Evolutionary conservation across 2,113 vertebrate species (phyloP).

Genomic region (Anhinga rufa): DNA sequence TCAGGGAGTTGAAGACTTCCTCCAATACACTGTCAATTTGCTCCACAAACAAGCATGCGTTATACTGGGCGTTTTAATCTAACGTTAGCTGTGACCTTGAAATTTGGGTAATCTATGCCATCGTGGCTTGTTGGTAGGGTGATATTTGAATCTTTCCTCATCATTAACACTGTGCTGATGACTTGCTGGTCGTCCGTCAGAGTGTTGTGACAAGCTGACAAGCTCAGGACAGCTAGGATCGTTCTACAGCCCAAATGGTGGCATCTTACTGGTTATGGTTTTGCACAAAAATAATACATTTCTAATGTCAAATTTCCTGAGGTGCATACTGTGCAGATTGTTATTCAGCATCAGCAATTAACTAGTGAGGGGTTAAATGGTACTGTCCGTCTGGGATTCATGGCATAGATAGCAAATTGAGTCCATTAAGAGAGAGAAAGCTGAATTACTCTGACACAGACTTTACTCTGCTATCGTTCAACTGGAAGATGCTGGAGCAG

Average conservation of each 20-base stretch:
- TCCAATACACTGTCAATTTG: not conserved
- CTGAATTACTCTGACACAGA: not conserved
- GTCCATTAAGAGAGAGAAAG: not conserved
- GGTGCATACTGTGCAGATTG: not conserved
- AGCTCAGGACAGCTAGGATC: not conserved
- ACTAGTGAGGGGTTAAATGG: not conserved
- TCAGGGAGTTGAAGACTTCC: not conserved
- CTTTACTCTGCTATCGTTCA: not conserved
- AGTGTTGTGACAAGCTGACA: not conserved
- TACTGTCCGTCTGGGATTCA: not conserved
- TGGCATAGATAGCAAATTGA: not conserved
- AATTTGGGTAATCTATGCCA: not conserved
- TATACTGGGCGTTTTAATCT: not conserved
- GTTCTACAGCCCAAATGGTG: not conserved
- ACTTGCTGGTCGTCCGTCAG: not conserved
- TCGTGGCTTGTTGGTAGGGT: not conserved
- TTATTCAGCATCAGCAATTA: not conserved
- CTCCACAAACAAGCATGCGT: rapidly evolving
- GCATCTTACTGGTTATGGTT: not conserved
- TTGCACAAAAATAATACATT: not conserved
- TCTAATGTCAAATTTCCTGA: not conserved
- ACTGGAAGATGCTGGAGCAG: not conserved
- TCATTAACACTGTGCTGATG: not conserved
- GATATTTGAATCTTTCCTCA: not conserved
- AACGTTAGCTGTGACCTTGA: not conserved